Conservation (phyloP, 2,888 invertebrate genomes). For the Megaustenia siamemsis region DNA sequence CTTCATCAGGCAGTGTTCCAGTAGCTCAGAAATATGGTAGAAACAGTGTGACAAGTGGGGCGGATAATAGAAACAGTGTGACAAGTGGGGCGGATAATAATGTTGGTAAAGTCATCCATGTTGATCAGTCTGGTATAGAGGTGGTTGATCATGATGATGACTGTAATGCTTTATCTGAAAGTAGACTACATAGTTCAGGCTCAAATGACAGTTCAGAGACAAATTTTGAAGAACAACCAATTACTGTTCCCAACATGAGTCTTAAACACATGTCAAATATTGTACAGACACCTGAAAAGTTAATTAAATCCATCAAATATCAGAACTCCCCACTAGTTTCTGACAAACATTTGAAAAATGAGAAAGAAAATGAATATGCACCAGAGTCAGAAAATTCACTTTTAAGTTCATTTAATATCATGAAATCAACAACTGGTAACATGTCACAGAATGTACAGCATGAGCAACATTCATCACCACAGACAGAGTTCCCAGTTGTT, state of each 20-base stretch:
- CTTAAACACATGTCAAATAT: conserved; percentile 35
- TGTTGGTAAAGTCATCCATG: neutral
- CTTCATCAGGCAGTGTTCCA: conserved; percentile 9
- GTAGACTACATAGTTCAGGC: neutral
- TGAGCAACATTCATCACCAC: neutral
- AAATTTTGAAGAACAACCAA: neutral
- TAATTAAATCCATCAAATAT: neutral
- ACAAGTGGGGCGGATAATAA: neutral
- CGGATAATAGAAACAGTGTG: neutral
- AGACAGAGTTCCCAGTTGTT: neutral
- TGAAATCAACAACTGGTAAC: no score
- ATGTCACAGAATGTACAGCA: no score
- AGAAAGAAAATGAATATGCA: conserved; percentile 14
- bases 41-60: neutral
- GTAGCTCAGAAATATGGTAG: neutral
- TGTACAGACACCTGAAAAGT: conserved; percentile 1
- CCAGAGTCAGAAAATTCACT: neutral
- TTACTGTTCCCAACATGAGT: neutral
- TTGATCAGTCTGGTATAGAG: neutral
- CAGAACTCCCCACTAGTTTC: neutral
- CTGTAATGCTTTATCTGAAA: neutral
- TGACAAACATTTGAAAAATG: neutral
- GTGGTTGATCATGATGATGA: neutral
- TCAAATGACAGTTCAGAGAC: no score
- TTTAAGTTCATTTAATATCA: neutral